Base-by-base conservation (phyloP, 2,113 vertebrate species). In the Gymnorhina tibicen region DNA sequence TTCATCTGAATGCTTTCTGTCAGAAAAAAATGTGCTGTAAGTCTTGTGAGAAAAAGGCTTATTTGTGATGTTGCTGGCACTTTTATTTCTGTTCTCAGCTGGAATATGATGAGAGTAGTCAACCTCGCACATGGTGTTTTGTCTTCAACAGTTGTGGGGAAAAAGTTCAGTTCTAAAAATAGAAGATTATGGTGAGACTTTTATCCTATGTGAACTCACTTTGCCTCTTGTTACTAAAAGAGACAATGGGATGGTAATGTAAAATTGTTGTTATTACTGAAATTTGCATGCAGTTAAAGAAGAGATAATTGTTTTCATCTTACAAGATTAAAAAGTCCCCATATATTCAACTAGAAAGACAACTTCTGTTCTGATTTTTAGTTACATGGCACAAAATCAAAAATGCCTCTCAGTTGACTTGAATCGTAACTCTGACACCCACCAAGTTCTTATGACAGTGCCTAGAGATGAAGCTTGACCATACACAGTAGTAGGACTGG, bases 21-120 rank as follows among this genome's bases (percentile, higher is more conserved):
- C 70, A 73, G 67, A 53, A 93, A 93, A 91, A 92, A 91, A 88
- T 3, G 37, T 66, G 30, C 74, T 60, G 7, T 41, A 77, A 85
- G 33, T 73, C 96, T 94, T 17, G 3, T 89, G 94, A 96, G 96
- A 94, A 95, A 81, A 69, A 74, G 49, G 20, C 52, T 91, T 91
- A 91, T 91, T 95, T 96, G 89, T 64, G 85, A 91, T 70, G 74
- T 77, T 93, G 87, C 74, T 77, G 89, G 72, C 67, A 56, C 81
- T 95, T 91, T 89, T 94, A 62, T 93, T 94, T 95, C 89, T 96
- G 28, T 74, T 97, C 91, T 96, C 92, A 95, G 85, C 79, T 95
- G 92, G 94, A 96, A 84, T 84, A 95, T 10, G 73, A 91, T 59
- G 87, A 91, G 76, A 93, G 26, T 23, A 95, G 85, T 80, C 92